Evolutionary conservation across 2,888 invertebrate species (phyloP).

Genomic region (Agonopterix heracliana): DNA sequence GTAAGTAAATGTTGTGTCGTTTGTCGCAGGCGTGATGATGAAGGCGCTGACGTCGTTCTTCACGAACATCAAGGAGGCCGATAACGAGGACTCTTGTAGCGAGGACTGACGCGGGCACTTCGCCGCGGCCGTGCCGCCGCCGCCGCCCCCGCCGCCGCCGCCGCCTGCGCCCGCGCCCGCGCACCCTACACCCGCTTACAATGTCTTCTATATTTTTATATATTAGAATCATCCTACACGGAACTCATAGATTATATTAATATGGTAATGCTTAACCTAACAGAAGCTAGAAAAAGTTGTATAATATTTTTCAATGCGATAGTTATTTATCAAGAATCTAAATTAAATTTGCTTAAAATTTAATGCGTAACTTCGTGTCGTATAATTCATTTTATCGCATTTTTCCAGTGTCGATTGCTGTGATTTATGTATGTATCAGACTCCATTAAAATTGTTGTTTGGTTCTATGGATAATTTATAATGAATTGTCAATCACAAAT

Average conservation of each 20-base stretch:
- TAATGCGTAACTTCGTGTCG: constrained; percentile 3
- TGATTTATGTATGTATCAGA: background rate
- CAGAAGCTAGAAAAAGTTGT: constrained; percentile 50
- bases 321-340: constrained; percentile 46
- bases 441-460: too few species aligned
- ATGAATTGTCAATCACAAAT: too few species aligned
- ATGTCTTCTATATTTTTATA: constrained; percentile 55
- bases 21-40: constrained; percentile 78
- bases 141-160: constrained; percentile 21
- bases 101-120: constrained; percentile 59
- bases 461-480: too few species aligned
- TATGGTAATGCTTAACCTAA: constrained; percentile 45
- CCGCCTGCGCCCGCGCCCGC: constrained; percentile 13
- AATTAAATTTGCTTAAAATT: constrained; percentile 27
- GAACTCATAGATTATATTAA: constrained; percentile 44
- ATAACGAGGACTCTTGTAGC: constrained; percentile 77
- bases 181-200: constrained; percentile 27
- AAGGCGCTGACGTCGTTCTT: constrained; percentile 85
- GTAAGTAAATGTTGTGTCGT: too few species aligned
- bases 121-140: constrained; percentile 28
- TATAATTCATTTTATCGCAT: constrained; percentile 1
- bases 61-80: constrained; percentile 80
- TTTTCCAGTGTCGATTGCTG: background rate
- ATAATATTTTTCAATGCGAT: constrained; percentile 52
- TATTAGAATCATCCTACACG: constrained; percentile 46